These are phyloP conservation scores for Drosophila meridionalis DNA, from an alignment of 2,888 invertebrate genomes.

Conservation along the genomic window DNA sequence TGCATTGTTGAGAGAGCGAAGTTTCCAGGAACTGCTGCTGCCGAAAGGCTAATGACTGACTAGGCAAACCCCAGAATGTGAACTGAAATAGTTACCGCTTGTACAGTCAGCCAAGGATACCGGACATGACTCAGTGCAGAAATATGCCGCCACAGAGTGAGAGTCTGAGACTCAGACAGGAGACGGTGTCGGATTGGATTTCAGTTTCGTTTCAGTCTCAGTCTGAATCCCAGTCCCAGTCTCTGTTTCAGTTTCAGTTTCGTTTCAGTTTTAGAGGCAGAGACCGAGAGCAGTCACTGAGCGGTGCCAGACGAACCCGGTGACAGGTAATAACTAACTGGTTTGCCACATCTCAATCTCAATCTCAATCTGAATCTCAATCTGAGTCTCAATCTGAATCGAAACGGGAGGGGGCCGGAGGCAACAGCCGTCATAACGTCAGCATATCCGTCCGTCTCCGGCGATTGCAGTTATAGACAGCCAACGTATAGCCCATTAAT, in stretches of 20 bases:
- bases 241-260: slow-evolving; percentile 32
- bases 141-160: slow-evolving; percentile 40
- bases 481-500: slow-evolving; percentile 30
- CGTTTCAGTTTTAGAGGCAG: slow-evolving; percentile 15
- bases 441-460: slow-evolving; percentile 1
- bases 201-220: slow-evolving; percentile 17
- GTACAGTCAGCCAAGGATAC: slow-evolving; percentile 60
- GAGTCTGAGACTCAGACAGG: slow-evolving; percentile 3
- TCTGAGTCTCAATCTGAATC: background rate
- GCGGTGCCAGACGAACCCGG: slow-evolving; percentile 16
- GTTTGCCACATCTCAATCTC: slow-evolving; percentile 31
- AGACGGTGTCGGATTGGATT: slow-evolving; percentile 22
- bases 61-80: slow-evolving; percentile 42
- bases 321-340: slow-evolving; percentile 47
- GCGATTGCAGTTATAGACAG: slow-evolving; percentile 25
- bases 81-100: slow-evolving; percentile 26
- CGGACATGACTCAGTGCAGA: slow-evolving; percentile 58
- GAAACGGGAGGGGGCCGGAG: background rate
- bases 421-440: slow-evolving; percentile 7
- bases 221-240: background rate
- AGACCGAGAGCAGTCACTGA: background rate
- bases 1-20: slow-evolving; percentile 8
- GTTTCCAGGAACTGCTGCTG: slow-evolving; percentile 70
- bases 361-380: background rate
- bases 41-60: slow-evolving; percentile 75